Evolutionary conservation across 35 echinoderm and acorn worm genomes (phyloP), one percentile per base, ranked within the genome.

Genomic region (Lytechinus pictus): DNA sequence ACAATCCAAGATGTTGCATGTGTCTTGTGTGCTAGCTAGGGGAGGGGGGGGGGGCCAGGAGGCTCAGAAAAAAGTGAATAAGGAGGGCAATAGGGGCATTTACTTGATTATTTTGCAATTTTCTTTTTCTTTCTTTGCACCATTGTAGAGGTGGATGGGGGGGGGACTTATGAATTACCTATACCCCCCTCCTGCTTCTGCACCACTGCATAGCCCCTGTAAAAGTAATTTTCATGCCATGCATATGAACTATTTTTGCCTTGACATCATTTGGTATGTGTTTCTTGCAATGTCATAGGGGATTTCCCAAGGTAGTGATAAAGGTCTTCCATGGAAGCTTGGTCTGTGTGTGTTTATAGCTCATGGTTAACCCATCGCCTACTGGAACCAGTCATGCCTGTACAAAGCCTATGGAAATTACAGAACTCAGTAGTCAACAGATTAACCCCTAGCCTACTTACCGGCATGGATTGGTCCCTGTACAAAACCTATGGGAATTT

Each of bases 301-400:
- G 66, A n/a, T 79, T 79, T 79, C 66, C 66, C 66, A 79, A 79
- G 66, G 66, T 71, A 71, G 61, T 71, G 61, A 71, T 71, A 66
- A 71, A 21, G 61, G 19, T 79, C 66, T 19, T 7, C 8, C 66
- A 79, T 79, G 19, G 66, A 79, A 1, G 16, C 44, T 16, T 2
- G 44, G 27, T 53, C 89, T 79, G 66, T 24, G 7, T 79, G 16
- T 79, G 66, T 79, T 79, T 27, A 79, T n/a, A 79, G 66, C 19
- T 79, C 19, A 79, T 79, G 66, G 66, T 24, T 79, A 79, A 44
- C 33, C 33, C 33, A 44, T 44, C 33, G 33, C 33, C 33, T 44
- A 44, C 33, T 44, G 33, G 33, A 44, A 44, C 33, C 33, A 44
- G 33, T 2, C 1, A 44, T 44, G 33, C 33, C 33, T 44, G 33